phyloP scores from a whole-genome alignment of 2,113 vertebrate genomes.

The Meriones unguiculatus region DNA sequence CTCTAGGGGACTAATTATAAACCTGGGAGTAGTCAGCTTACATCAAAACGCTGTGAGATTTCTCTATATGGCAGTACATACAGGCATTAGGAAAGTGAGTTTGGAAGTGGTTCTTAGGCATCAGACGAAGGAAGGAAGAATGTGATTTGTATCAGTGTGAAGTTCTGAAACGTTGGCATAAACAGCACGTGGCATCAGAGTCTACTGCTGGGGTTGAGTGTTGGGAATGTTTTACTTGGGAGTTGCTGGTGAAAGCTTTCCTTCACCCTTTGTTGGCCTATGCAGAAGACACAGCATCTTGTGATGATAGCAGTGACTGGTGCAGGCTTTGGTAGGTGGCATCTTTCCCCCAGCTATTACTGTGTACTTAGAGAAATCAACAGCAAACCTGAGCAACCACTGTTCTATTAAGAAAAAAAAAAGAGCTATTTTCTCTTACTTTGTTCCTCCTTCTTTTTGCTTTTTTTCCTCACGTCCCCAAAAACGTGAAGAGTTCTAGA shows the following conservation, averaged over 20 bases:
- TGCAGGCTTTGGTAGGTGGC: not conserved
- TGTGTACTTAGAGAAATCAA: not conserved
- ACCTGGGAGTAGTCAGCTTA: not conserved
- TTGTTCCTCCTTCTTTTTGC: not conserved
- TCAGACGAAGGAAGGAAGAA: not conserved
- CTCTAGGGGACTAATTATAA: not conserved
- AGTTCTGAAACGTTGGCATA: not conserved
- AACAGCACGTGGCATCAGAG: not conserved
- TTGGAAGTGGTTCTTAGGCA: not conserved
- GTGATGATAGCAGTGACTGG: not conserved
- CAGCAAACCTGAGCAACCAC: not conserved
- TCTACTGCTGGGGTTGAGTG: not conserved
- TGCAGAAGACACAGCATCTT: not conserved
- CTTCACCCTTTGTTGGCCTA: not conserved
- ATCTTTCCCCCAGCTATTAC: not conserved
- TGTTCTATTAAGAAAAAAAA: not conserved
- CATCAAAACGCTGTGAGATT: not conserved
- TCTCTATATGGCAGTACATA: not conserved
- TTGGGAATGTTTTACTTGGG: not conserved
- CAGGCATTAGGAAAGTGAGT: not conserved
- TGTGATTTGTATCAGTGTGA: not conserved
- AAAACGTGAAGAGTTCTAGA: constrained; percentile 25
- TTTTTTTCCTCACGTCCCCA: not conserved
- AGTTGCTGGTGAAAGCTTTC: not conserved
- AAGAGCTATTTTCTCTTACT: not conserved